These are phyloP conservation scores for Larimichthys crocea DNA, from an alignment of 2,113 vertebrate species.

Conservation along the genomic window DNA sequence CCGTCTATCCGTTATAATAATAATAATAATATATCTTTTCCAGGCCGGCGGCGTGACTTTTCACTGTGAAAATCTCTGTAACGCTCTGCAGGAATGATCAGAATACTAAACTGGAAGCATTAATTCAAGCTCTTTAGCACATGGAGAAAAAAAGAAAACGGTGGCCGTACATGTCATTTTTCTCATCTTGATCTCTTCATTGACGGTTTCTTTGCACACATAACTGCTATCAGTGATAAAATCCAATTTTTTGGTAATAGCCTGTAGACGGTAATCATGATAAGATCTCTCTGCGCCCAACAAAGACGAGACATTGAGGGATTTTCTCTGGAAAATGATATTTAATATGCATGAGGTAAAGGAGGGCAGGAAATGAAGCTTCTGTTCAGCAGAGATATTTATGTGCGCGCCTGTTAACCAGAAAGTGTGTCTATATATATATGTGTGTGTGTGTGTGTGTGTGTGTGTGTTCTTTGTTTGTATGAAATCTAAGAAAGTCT, in stretches of 20 bases:
- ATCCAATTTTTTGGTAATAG: conserved; percentile 74
- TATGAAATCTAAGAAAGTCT: conserved; percentile 17
- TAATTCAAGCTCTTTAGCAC: conserved; percentile 51
- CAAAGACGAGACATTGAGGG: conserved; percentile 69
- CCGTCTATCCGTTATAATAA: conserved; percentile 1
- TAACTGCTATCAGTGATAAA: conserved; percentile 62
- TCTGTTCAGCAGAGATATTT: conserved; percentile 67
- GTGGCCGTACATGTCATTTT: conserved; percentile 39
- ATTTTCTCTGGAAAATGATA: conserved; percentile 77
- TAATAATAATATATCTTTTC: conserved; percentile 40
- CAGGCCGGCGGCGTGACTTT: conserved; percentile 33
- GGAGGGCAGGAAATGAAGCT: conserved; percentile 79
- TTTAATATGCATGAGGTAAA: conserved; percentile 80
- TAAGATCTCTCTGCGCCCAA: conserved; percentile 56
- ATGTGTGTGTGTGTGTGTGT: conserved; percentile 1
- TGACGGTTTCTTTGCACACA: conserved; percentile 49
- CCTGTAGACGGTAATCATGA: conserved; percentile 73
- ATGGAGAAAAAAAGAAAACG: conserved; percentile 16
- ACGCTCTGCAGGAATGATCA: conserved; percentile 47
- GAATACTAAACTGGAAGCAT: conserved; percentile 64
- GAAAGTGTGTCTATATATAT: conserved; percentile 20
- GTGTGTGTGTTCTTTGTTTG: not conserved
- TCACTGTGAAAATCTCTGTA: conserved; percentile 40
- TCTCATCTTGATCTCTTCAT: conserved; percentile 56
- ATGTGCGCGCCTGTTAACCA: conserved; percentile 53